phyloP scores from a whole-genome alignment of 2,888 invertebrate species.

The Notocelia uddmanniana region DNA sequence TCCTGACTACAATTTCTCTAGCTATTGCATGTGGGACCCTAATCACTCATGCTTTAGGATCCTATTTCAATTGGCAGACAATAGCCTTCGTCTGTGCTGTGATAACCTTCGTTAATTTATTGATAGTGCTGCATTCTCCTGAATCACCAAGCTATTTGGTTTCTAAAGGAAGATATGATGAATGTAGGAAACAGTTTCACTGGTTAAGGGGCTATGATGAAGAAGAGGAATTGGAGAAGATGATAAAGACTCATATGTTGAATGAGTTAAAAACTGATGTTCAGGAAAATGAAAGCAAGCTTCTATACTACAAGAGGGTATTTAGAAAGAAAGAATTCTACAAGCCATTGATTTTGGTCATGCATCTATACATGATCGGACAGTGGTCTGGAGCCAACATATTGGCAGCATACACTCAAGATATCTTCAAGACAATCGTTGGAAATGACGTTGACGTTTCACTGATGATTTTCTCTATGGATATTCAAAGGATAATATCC shows the following conservation, averaged over 20 bases:
- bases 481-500: conserved; percentile 53
- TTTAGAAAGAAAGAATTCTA: conserved; percentile 56
- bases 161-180: conserved; percentile 71
- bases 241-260: conserved; percentile 50
- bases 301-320: conserved; percentile 45
- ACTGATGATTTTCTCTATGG: conserved; percentile 49
- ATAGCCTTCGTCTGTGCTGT: conserved; percentile 71
- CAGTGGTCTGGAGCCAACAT: conserved; percentile 57
- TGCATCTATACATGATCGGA: conserved; percentile 54
- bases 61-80: conserved; percentile 77
- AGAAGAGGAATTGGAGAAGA: conserved; percentile 62
- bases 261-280: conserved; percentile 41
- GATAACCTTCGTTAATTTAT: conserved; percentile 66
- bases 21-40: conserved; percentile 84
- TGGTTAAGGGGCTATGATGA: conserved; percentile 75
- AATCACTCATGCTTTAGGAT: conserved; percentile 83
- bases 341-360: conserved; percentile 56
- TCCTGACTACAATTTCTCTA: conserved; percentile 83
- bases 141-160: conserved; percentile 73
- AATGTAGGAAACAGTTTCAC: conserved; percentile 79
- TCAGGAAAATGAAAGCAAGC: conserved; percentile 22
- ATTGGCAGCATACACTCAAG: conserved; percentile 53
- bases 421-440: conserved; percentile 50
- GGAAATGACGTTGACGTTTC: conserved; percentile 49
- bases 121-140: conserved; percentile 47